phyloP scores from a whole-genome alignment of 2,797 vertebrate genomes.

The Coccyzus lansbergi region DNA sequence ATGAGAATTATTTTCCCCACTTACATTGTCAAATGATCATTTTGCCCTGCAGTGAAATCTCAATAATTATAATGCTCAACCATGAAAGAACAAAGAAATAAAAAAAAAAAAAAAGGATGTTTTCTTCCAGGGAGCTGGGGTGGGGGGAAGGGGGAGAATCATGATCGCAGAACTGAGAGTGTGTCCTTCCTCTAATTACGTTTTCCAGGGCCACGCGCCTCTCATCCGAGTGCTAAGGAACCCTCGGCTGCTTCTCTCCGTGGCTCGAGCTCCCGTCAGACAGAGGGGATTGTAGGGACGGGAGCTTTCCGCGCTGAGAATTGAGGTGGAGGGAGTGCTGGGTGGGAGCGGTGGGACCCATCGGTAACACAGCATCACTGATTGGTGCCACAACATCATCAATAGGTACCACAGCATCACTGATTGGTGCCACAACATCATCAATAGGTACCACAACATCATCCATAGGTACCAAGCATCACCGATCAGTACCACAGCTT shows the following conservation, averaged over 20 bases:
- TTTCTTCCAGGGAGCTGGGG: conserved; percentile 6
- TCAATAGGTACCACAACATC: too few relatives aligned
- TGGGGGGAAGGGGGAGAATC: not conserved
- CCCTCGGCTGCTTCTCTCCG: not conserved
- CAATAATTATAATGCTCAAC: conserved; percentile 64
- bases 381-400: too few relatives aligned
- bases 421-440: too few relatives aligned
- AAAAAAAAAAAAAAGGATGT: not conserved
- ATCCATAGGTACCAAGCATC: too few relatives aligned
- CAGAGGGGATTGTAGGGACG: rapidly evolving
- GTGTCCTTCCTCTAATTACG: conserved; percentile 19
- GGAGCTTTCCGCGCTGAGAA: rapidly evolving
- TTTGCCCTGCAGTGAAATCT: conserved; percentile 66
- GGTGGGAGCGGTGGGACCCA: not conserved
- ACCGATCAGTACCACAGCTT: too few relatives aligned
- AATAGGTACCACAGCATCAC: too few relatives aligned
- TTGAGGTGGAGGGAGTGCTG: not conserved
- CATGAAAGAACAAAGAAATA: conserved; percentile 57
- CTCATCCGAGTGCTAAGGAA: rapidly evolving
- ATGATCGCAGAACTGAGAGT: not conserved
- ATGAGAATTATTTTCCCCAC: conserved; percentile 36
- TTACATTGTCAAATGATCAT: conserved; percentile 62
- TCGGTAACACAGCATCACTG: too few relatives aligned
- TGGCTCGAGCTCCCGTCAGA: rapidly evolving
- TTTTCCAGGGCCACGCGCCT: not conserved